These are phyloP conservation scores for Protonemura montana DNA, from an alignment of 2,888 invertebrate genomes.

Conservation along the genomic window DNA sequence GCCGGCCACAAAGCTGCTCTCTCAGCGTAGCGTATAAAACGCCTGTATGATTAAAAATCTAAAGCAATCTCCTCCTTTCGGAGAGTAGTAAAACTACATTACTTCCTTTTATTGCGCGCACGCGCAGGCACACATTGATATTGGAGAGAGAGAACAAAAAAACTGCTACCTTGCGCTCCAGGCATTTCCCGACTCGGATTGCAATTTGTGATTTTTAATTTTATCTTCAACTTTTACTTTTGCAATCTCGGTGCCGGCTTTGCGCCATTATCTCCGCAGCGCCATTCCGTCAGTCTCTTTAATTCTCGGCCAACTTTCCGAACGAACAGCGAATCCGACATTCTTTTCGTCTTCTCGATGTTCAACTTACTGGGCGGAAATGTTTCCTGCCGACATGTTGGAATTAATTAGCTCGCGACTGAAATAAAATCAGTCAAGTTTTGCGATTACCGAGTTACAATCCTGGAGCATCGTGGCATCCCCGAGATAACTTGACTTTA, in stretches of 20 bases:
- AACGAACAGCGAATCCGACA: conserved; percentile 23
- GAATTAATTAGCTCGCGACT: conserved; percentile 27
- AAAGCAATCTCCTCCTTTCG: neutral
- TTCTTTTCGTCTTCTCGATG: neutral
- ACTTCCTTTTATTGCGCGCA: conserved; percentile 25
- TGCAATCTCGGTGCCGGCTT: neutral
- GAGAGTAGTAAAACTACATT: conserved; percentile 26
- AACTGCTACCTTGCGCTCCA: neutral
- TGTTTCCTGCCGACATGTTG: conserved; percentile 15
- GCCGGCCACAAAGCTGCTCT: neutral
- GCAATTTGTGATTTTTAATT: conserved; percentile 39
- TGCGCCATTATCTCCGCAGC: conserved; percentile 17
- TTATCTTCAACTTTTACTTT: conserved; percentile 16
- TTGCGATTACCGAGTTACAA: neutral
- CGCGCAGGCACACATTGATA: conserved; percentile 1
- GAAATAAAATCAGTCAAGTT: neutral
- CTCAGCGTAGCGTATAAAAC: neutral
- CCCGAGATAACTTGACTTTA: neutral
- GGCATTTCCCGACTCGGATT: conserved; percentile 5
- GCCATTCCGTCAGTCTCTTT: conserved; percentile 28
- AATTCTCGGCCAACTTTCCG: conserved; percentile 33
- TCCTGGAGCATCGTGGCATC: neutral
- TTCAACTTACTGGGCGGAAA: conserved; percentile 18
- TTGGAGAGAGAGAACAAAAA: too few relatives aligned
- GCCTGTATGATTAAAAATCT: neutral